Conservation (phyloP, 2,113 vertebrate species). For the Aldabrachelys gigantea region DNA sequence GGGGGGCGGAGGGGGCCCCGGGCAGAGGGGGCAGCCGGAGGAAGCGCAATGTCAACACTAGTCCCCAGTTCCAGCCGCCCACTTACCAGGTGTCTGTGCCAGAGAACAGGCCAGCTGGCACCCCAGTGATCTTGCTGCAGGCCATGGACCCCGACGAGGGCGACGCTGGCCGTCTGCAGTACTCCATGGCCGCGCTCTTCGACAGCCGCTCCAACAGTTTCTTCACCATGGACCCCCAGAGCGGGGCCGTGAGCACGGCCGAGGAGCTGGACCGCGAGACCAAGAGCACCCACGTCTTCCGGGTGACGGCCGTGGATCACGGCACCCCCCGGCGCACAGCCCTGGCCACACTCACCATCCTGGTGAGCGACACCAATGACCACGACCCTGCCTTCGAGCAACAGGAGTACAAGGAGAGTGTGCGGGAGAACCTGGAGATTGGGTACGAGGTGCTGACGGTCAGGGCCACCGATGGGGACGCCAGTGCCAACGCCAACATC, state of each 20-base stretch:
- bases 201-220: conserved; percentile 90
- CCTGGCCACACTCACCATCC: conserved; percentile 92
- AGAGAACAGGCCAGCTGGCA: conserved; percentile 89
- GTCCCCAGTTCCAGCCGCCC: conserved; percentile 92
- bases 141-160: conserved; percentile 90
- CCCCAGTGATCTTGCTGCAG: conserved; percentile 83
- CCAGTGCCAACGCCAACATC: conserved; percentile 92
- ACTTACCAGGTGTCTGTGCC: conserved; percentile 94
- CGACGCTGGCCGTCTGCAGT: conserved; percentile 87
- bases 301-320: conserved; percentile 87
- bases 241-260: conserved; percentile 83
- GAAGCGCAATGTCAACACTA: conserved; percentile 86
- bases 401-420: conserved; percentile 91
- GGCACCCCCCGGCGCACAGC: conserved; percentile 88
- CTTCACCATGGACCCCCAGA: conserved; percentile 80
- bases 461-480: conserved; percentile 90
- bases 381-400: conserved; percentile 93
- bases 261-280: conserved; percentile 92
- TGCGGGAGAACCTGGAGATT: conserved; percentile 95
- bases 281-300: conserved; percentile 94
- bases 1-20: conserved; percentile 26
- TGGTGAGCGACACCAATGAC: conserved; percentile 90
- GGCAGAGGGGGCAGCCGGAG: conserved; percentile 72
- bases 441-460: conserved; percentile 96
- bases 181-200: conserved; percentile 92